These are phyloP conservation scores for Galeopsomyia nigrocyanea DNA, from an alignment of 2,888 invertebrate genomes.

Conservation along the genomic window DNA sequence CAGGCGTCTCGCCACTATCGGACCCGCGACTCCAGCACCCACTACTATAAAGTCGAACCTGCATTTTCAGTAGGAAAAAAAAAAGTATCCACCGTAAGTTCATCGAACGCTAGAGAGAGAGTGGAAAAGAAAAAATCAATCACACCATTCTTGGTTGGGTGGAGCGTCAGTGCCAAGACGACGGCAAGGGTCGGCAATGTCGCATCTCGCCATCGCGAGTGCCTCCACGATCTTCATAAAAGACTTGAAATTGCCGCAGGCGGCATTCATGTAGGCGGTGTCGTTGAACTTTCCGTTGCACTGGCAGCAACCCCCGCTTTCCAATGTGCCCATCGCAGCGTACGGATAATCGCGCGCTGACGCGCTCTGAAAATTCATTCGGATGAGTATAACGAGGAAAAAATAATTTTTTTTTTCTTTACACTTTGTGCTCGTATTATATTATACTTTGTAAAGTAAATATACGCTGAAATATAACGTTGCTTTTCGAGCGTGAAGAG, in stretches of 20 bases:
- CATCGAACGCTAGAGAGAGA: too few species aligned
- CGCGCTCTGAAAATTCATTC: constrained; percentile 25
- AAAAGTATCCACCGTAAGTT: neutral
- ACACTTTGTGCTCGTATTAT: neutral
- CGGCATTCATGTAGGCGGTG: constrained; percentile 57
- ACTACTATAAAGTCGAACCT: constrained; percentile 70
- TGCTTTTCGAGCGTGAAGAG: too few species aligned
- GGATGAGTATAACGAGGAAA: neutral
- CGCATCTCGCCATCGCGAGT: constrained; percentile 60
- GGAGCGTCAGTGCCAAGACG: constrained; percentile 59
- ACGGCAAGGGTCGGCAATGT: constrained; percentile 63
- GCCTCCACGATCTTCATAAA: constrained; percentile 63
- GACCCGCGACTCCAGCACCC: constrained; percentile 70
- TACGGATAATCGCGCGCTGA: constrained; percentile 41
- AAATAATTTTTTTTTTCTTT: neutral
- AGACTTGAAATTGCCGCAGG: constrained; percentile 57
- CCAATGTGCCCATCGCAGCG: constrained; percentile 19
- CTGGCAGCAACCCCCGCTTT: constrained; percentile 52
- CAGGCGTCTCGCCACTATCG: constrained; percentile 69
- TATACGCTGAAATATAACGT: too few species aligned
- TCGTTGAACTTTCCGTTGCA: constrained; percentile 61
- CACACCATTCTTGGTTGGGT: constrained; percentile 62
- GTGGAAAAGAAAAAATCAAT: neutral
- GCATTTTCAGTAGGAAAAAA: neutral
- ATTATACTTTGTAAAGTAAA: too few species aligned